Evolutionary conservation across 2,113 vertebrate genomes (phyloP).

Genomic region (Eurystomus gularis): DNA sequence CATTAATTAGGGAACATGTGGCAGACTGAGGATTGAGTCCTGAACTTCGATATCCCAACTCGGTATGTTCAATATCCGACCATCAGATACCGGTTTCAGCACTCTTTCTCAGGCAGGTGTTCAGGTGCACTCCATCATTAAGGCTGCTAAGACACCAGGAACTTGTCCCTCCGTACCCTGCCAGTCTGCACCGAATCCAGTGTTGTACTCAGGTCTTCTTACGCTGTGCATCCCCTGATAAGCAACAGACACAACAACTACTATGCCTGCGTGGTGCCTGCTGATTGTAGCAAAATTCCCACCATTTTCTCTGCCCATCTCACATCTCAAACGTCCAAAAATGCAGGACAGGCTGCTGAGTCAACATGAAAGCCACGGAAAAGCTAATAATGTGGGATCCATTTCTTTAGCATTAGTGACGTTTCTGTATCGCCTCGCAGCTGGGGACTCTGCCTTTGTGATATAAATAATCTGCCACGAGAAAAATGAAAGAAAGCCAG

Average conservation of each 20-base stretch:
- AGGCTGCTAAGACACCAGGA: background rate
- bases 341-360: background rate
- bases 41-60: background rate
- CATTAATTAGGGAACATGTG: background rate
- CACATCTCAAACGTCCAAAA: background rate
- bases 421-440: background rate
- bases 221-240: background rate
- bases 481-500: background rate
- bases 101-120: background rate
- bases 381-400: conserved; percentile 3
- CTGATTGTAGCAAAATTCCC: background rate
- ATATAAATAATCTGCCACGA: background rate
- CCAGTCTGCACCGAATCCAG: background rate
- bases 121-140: background rate
- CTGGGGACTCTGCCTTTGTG: background rate
- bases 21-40: background rate
- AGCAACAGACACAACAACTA: background rate
- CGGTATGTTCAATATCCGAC: background rate
- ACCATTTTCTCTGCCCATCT: background rate
- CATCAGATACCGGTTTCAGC: background rate
- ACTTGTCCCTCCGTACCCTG: background rate
- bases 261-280: background rate
- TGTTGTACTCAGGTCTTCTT: background rate
- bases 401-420: background rate
- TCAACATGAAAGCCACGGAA: background rate